Evolutionary conservation across 2,113 vertebrate genomes (phyloP).

Genomic region (Sisor rabdophorus): DNA sequence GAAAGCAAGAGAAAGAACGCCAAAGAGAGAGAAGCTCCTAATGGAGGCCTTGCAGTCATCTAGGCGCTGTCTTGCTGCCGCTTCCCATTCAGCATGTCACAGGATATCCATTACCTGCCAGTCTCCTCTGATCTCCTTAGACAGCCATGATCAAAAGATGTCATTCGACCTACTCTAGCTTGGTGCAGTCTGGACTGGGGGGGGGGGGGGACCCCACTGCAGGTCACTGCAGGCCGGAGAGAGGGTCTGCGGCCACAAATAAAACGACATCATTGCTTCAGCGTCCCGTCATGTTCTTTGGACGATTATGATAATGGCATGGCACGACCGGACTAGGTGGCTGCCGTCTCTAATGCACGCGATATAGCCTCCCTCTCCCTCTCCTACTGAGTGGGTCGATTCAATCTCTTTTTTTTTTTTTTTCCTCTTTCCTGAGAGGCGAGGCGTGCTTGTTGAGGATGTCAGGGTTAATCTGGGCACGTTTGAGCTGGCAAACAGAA

Average conservation of each 20-base stretch:
- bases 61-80: slow-evolving; percentile 83
- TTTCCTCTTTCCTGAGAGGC: slow-evolving; percentile 37
- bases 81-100: slow-evolving; percentile 87
- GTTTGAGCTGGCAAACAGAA: slow-evolving; percentile 37
- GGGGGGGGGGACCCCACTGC: neutral
- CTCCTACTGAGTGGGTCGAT: slow-evolving; percentile 39
- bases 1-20: slow-evolving; percentile 10
- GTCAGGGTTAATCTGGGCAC: slow-evolving; percentile 56
- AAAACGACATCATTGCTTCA: slow-evolving; percentile 99
- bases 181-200: slow-evolving; percentile 58
- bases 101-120: slow-evolving; percentile 98
- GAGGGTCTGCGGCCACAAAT: slow-evolving; percentile 89
- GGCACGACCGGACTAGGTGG: slow-evolving; percentile 85
- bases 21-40: slow-evolving; percentile 67
- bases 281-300: slow-evolving; percentile 96
- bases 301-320: slow-evolving; percentile 99
- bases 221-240: slow-evolving; percentile 39
- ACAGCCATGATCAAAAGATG: slow-evolving; percentile 99
- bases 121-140: slow-evolving; percentile 98
- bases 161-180: slow-evolving; percentile 91
- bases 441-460: slow-evolving; percentile 48
- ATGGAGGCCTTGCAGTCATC: slow-evolving; percentile 80
- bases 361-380: slow-evolving; percentile 55
- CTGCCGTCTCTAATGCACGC: slow-evolving; percentile 83
- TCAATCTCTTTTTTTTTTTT: slow-evolving; percentile 47